A percentile compares a stretch with the other conserved stretches of the same genome.
Evolutionary conservation across 2,113 vertebrate genomes (phyloP).

Genomic region (Cromileptes altivelis): DNA sequence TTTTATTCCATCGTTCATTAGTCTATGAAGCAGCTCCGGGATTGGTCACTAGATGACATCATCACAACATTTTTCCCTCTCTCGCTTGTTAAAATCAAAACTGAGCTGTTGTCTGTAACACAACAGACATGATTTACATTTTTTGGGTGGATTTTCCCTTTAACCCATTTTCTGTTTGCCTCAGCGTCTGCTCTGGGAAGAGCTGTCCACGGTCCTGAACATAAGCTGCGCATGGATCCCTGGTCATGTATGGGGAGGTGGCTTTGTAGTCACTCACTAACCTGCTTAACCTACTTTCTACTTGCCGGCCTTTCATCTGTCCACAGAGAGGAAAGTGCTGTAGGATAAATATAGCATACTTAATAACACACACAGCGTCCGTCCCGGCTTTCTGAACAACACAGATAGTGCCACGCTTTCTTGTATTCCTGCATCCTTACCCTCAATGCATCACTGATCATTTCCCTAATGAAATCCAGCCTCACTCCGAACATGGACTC

Average conservation of each 20-base stretch:
- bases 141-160: not conserved
- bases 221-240: constrained; percentile 49
- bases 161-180: constrained; percentile 22
- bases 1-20: not conserved
- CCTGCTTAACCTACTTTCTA: constrained; percentile 84
- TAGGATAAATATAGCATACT: constrained; percentile 74
- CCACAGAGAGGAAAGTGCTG: constrained; percentile 69
- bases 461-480: constrained; percentile 67
- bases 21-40: not conserved
- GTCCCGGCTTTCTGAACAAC: constrained; percentile 13
- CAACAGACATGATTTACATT: not conserved
- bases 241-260: constrained; percentile 58
- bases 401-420: constrained; percentile 5
- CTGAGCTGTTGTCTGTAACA: not conserved
- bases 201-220: constrained; percentile 73
- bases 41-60: constrained; percentile 10
- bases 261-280: constrained; percentile 75
- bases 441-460: constrained; percentile 59
- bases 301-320: constrained; percentile 59
- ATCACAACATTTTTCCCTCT: not conserved
- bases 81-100: not conserved
- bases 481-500: constrained; percentile 63
- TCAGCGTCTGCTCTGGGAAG: constrained; percentile 43
- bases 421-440: constrained; percentile 9
- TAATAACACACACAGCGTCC: constrained; percentile 38